phyloP scores from a whole-genome alignment of 2,888 invertebrate genomes.

The Stenichneumon culpator region DNA sequence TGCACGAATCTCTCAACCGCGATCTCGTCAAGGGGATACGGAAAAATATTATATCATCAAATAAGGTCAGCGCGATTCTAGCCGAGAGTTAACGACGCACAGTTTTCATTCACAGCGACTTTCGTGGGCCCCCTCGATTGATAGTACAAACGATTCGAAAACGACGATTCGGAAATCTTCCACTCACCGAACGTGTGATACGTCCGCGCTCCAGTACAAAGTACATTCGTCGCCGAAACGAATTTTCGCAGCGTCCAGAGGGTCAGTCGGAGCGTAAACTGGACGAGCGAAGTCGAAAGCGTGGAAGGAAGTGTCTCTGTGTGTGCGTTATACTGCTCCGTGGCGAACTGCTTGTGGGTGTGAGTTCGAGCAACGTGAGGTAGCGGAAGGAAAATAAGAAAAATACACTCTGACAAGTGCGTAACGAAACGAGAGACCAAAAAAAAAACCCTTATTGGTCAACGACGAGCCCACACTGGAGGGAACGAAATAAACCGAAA shows the following conservation, averaged over 20 bases:
- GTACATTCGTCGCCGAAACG: not conserved
- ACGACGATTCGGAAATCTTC: not conserved
- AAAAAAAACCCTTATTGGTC: not conserved
- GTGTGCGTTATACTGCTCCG: not conserved
- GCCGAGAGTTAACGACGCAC: not conserved
- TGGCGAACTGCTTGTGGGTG: not conserved
- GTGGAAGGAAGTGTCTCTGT: not conserved
- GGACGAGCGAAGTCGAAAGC: slow-evolving; percentile 23
- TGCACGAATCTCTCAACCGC: not conserved
- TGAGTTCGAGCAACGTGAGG: slow-evolving; percentile 5
- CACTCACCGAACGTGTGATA: not conserved
- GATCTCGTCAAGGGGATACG: not conserved
- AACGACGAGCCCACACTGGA: slow-evolving; percentile 9
- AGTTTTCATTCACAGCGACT: not conserved
- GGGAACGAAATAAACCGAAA: not conserved
- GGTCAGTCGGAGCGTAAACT: not conserved
- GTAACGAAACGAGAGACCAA: slow-evolving; percentile 19
- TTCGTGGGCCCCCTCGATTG: slow-evolving; percentile 7
- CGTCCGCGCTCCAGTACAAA: not conserved
- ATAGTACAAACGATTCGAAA: not conserved
- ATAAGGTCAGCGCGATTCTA: not conserved
- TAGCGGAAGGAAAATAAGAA: not conserved
- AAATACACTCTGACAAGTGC: not conserved
- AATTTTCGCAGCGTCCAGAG: not conserved
- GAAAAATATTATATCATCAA: not conserved